Evolutionary conservation across 2,797 vertebrate genomes (phyloP), one percentile per base, ranked within the genome.

Genomic region (Gobio occitaniae): DNA sequence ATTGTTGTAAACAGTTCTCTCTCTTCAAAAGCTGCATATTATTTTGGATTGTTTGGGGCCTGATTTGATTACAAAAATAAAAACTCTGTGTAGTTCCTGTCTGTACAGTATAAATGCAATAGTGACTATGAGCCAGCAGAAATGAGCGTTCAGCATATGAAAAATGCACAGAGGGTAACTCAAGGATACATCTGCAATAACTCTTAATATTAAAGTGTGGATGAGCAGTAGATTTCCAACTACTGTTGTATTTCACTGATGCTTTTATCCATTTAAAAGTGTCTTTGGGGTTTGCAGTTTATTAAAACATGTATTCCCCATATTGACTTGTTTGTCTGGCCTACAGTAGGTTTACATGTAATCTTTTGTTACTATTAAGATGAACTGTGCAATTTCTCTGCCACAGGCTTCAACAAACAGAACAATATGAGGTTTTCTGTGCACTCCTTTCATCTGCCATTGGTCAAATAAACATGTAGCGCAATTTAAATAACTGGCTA

Each of bases 261-360:
- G 61, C 21, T 36, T 48, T 66, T 79, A 32, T 48, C n/a, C 9
- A 10, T 78, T 78, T 63, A 61, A 78, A 47, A 21, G 44, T 15
- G 6, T 50, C 5, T 32, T 66, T 65, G 44, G 61, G 25, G 44
- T 50, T 48, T 48, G 61, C 44, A n/a, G 78, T 79, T 66, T 66
- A 79, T 50, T 50, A 50, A 79, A 79, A 32, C 44, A 79, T 50
- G 61, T 9, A 79, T 50, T 65, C 10, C 41, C n/a, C 25, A 36
- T 61, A 78, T 61, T 61, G 75, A 44, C 36, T 61, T 63, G 54
- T 78, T 78, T 78, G 76, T 78, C 56, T 47, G 72, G 3, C n/a
- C 29, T 6, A 5, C 70, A 9, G 32, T 56, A 54, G n/a, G 36
- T 47, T 63, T 44, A 47, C 76, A 61, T 44, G 38, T 44, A 44